phyloP scores from a whole-genome alignment of 2,797 vertebrate genomes.

The Decapterus maruadsi region DNA sequence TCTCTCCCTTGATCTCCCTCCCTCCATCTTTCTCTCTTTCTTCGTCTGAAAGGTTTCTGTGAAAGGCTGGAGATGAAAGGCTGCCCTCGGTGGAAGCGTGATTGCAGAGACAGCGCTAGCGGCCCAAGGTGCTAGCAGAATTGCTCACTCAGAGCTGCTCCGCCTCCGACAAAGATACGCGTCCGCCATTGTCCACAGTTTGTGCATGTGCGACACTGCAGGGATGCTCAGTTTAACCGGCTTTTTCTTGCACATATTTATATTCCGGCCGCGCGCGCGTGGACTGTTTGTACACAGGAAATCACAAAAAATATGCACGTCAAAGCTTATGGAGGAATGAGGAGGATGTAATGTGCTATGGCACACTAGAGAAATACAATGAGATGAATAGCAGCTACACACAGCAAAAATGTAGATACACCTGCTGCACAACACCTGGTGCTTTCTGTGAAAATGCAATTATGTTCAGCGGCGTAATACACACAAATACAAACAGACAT shows the following conservation, averaged over 20 bases:
- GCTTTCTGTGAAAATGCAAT: slow-evolving; percentile 16
- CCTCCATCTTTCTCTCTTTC: slow-evolving; percentile 62
- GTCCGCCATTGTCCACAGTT: slow-evolving; percentile 34
- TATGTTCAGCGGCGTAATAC: slow-evolving; percentile 1
- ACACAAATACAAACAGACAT: slow-evolving; percentile 6
- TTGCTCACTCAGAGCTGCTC: slow-evolving; percentile 61
- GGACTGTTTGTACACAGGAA: slow-evolving; percentile 13
- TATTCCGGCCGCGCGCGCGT: background rate
- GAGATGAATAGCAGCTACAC: background rate
- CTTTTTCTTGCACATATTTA: slow-evolving; percentile 18
- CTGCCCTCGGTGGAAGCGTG: slow-evolving; percentile 74
- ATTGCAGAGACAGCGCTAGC: slow-evolving; percentile 75
- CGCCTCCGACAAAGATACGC: slow-evolving; percentile 42
- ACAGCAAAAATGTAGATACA: slow-evolving; percentile 10
- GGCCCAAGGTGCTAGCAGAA: slow-evolving; percentile 70
- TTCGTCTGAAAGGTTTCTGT: slow-evolving; percentile 78
- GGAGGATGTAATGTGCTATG: slow-evolving; percentile 16
- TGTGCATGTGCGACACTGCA: slow-evolving; percentile 33
- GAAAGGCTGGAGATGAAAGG: slow-evolving; percentile 83
- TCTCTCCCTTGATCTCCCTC: slow-evolving; percentile 61
- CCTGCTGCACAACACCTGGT: background rate
- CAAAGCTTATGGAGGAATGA: slow-evolving; percentile 16
- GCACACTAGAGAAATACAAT: slow-evolving; percentile 10
- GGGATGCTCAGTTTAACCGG: slow-evolving; percentile 31
- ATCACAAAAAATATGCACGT: slow-evolving; percentile 21